Evolutionary conservation across 2,113 vertebrate species (phyloP), one percentile per base, ranked within the genome.

Genomic region (Albula goreensis): DNA sequence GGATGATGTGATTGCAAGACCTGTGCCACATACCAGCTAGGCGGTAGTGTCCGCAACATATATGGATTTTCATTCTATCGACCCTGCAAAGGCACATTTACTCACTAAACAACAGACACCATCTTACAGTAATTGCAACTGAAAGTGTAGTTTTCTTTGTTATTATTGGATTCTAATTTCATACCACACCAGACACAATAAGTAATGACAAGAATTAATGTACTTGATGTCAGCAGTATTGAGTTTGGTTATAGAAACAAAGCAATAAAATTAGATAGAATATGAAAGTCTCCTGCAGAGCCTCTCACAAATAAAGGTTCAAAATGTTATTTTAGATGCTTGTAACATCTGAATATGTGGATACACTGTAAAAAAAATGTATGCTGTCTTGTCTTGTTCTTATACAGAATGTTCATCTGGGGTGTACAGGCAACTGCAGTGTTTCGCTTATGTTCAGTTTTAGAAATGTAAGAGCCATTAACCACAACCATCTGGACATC

Each of bases 401-500:
- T 60, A 60, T 15, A 60, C 12, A 11, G 7, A 60, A 11, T 60
- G 57, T 60, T 3, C 11, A 41, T 41, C 31, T 60, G 56, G 56
- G 56, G 17, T 60, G 11, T 60, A 60, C 56, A 15, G 12, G 56
- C 1, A 1, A 56, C 53, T 56, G 53, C 57, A 60, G 57, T 8
- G 60, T 66, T 22, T 66, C 19, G 19, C 60, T 19, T 22, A 60
- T 60, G 12, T 60, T 60, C 56, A 60, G 56, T 60, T 11, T 60
- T 60, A 60, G 5, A 66, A 66, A 3, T 31, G n/a, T 19, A 74
- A 1, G 9, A 25, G 10, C 83, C 77, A 83, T 50, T 84, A 63
- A 53, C 86, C 77, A 85, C 83, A 85, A 86, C 51, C 74, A 82
- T 50, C 19, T 82, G 50, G 87, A 53, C 53, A 78, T 31, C 49